These are phyloP conservation scores for Megalops cyprinoides DNA, from an alignment of 2,797 vertebrate genomes.

Conservation along the genomic window DNA sequence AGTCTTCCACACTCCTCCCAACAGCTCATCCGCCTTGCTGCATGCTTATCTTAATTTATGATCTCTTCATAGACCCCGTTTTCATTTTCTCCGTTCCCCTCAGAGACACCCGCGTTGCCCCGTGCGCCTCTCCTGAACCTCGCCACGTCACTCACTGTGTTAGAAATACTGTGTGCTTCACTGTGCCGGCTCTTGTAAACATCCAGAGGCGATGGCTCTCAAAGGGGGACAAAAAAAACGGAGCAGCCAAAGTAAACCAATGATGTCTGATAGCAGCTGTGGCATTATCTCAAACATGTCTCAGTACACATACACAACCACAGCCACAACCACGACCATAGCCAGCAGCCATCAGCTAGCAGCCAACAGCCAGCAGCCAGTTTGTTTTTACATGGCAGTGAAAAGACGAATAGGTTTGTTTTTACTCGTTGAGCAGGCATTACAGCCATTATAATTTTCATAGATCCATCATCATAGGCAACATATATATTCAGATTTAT, in stretches of 20 bases:
- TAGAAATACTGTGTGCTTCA: too few species aligned
- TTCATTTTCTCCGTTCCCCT: constrained; percentile 1
- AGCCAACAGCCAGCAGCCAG: not conserved
- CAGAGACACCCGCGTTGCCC: not conserved
- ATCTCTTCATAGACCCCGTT: not conserved
- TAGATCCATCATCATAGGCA: not conserved
- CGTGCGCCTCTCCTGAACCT: not conserved
- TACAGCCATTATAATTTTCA: not conserved
- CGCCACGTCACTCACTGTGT: not conserved
- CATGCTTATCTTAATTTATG: not conserved
- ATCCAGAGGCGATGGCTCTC: not conserved
- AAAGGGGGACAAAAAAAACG: not conserved
- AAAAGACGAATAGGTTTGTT: not conserved
- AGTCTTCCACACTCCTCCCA: not conserved
- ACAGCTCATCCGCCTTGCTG: not conserved
- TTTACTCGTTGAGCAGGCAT: not conserved
- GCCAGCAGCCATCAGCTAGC: too few species aligned
- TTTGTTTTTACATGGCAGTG: not conserved
- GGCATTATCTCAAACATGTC: too few species aligned
- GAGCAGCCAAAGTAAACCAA: not conserved
- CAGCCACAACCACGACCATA: too few species aligned
- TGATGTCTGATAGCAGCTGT: not conserved
- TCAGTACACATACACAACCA: too few species aligned
- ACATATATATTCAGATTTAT: not conserved
- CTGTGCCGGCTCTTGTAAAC: not conserved